Evolutionary conservation across 2,888 invertebrate species (phyloP).

Genomic region (Tanytarsus gracilentus): DNA sequence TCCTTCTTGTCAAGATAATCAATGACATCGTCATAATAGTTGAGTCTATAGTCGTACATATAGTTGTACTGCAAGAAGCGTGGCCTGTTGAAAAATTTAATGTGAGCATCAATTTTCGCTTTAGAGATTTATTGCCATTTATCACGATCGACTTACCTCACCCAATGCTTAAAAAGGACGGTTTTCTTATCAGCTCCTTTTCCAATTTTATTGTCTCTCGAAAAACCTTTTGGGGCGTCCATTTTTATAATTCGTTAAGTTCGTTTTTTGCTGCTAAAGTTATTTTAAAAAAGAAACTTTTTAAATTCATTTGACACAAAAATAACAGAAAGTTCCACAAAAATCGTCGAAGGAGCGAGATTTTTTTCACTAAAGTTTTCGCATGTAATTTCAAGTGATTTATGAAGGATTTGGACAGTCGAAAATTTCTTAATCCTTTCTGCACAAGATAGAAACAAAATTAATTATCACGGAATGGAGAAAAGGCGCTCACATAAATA

Average conservation of each 20-base stretch:
- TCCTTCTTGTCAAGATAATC: constrained; percentile 70
- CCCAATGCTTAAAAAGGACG: constrained; percentile 70
- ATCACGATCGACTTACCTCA: constrained; percentile 47
- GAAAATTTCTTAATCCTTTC: too few species aligned
- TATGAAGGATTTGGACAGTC: too few species aligned
- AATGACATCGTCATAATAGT: constrained; percentile 79
- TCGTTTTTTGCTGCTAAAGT: background rate
- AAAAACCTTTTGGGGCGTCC: constrained; percentile 19
- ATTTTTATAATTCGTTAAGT: background rate
- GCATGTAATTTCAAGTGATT: too few species aligned
- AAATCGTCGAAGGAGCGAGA: too few species aligned
- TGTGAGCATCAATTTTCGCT: background rate
- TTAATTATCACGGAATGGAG: too few species aligned
- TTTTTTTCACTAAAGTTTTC: too few species aligned
- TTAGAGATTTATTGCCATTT: constrained; percentile 1
- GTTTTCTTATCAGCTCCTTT: constrained; percentile 37
- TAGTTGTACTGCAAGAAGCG: constrained; percentile 73
- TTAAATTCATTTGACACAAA: too few species aligned
- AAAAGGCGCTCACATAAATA: too few species aligned
- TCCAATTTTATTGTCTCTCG: constrained; percentile 1
- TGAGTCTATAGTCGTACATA: constrained; percentile 73
- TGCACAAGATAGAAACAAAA: too few species aligned
- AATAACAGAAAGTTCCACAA: too few species aligned
- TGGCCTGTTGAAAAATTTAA: constrained; percentile 48
- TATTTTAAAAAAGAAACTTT: too few species aligned